Evolutionary conservation across 1,140 invertebrate genomes (phyloP).

Genomic region (Gryon sp.): DNA sequence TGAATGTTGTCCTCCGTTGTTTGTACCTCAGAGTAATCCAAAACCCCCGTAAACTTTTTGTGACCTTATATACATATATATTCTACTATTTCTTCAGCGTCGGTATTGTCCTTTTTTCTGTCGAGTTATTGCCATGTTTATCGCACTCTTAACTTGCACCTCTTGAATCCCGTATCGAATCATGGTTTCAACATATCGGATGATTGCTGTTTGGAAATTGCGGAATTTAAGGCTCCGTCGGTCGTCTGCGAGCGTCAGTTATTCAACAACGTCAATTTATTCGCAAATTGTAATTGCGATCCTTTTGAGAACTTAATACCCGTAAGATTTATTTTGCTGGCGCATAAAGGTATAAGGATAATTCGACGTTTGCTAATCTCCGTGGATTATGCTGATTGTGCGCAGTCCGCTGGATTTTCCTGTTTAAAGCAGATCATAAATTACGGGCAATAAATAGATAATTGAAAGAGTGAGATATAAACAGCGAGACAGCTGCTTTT

Average conservation of each 20-base stretch:
- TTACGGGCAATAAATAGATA: slow-evolving; percentile 39
- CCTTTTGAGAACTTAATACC: slow-evolving; percentile 14
- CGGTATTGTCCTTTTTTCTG: slow-evolving; percentile 13
- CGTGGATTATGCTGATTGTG: too few species aligned
- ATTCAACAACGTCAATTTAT: slow-evolving; percentile 16
- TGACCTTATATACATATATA: too few species aligned
- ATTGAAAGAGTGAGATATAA: slow-evolving; percentile 46
- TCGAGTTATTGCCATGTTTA: slow-evolving; percentile 35
- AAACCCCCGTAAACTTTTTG: slow-evolving; percentile 20
- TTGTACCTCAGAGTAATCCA: slow-evolving; percentile 72
- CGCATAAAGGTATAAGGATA: background rate
- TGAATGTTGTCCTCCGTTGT: slow-evolving; percentile 51
- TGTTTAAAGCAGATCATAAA: slow-evolving; percentile 36
- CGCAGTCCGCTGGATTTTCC: too few species aligned
- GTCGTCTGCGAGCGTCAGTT: too few species aligned
- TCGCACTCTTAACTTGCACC: slow-evolving; percentile 27
- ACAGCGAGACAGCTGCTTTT: slow-evolving; percentile 42
- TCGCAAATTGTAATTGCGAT: slow-evolving; percentile 12
- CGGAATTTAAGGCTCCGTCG: too few species aligned
- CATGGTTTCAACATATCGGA: slow-evolving; percentile 6
- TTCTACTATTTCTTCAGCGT: too few species aligned
- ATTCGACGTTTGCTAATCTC: slow-evolving; percentile 19
- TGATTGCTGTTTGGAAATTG: slow-evolving; percentile 13
- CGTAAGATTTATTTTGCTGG: background rate
- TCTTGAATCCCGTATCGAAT: slow-evolving; percentile 19